These are phyloP conservation scores for Empidonax alnorum DNA, from an alignment of 2,113 vertebrate species.

Conservation along the genomic window DNA sequence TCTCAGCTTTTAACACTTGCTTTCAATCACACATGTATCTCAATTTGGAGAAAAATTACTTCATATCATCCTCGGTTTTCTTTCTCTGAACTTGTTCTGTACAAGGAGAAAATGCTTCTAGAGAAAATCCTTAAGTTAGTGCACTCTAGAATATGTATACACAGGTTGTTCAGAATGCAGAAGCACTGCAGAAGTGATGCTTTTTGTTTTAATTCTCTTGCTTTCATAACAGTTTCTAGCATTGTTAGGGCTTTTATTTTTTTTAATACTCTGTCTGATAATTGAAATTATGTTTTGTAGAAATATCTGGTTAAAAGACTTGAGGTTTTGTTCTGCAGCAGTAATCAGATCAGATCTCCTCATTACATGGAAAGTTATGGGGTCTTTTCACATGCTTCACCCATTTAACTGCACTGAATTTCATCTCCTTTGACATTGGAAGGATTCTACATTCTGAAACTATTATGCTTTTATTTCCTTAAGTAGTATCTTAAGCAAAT, in stretches of 20 bases:
- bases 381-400: neutral
- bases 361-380: neutral
- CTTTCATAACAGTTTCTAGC: neutral
- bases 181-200: neutral
- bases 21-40: neutral
- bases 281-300: neutral
- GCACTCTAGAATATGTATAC: neutral
- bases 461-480: neutral
- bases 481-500: neutral
- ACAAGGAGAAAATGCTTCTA: neutral
- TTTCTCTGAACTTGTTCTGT: neutral
- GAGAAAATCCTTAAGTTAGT: neutral
- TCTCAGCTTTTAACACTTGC: neutral
- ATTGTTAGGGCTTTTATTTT: neutral
- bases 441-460: neutral
- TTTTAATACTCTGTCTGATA: neutral
- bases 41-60: neutral
- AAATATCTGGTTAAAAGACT: neutral
- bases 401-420: neutral
- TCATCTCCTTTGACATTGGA: neutral
- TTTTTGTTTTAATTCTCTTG: neutral
- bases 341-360: neutral
- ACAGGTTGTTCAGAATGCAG: neutral
- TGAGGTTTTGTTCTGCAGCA: neutral
- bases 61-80: neutral